phyloP scores from a whole-genome alignment of 2,113 vertebrate genomes.

The Perccottus glenii region DNA sequence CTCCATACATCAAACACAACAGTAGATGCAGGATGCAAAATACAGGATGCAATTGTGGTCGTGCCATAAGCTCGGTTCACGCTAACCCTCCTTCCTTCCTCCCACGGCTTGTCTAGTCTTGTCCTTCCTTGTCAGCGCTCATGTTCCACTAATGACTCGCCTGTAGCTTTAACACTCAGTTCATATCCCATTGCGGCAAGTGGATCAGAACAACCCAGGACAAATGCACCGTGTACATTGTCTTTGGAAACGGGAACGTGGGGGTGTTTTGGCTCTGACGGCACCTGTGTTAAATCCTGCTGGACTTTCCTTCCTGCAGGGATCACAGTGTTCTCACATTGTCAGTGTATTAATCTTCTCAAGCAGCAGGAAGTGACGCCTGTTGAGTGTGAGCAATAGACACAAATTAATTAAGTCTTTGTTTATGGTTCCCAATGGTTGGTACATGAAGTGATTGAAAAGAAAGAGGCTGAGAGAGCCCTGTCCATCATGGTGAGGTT shows the following conservation, averaged over 20 bases:
- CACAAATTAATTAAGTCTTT: conserved; percentile 42
- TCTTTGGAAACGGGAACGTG: neutral
- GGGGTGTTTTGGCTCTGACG: neutral
- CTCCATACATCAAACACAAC: conserved; percentile 19
- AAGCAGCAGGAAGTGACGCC: conserved; percentile 25
- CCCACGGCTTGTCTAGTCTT: conserved; percentile 50
- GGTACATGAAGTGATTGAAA: neutral
- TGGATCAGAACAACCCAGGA: conserved; percentile 14
- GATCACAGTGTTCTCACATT: conserved; percentile 32
- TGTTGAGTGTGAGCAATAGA: conserved; percentile 25
- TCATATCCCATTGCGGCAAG: conserved; percentile 21
- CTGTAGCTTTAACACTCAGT: conserved; percentile 26
- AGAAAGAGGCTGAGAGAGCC: neutral
- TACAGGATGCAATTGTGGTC: conserved; percentile 27
- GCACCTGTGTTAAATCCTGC: conserved; percentile 17
- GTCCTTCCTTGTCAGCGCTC: conserved; percentile 60
- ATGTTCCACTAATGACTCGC: conserved; percentile 32
- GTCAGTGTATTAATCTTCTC: conserved; percentile 36
- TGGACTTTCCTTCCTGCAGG: conserved; percentile 3
- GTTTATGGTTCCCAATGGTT: neutral
- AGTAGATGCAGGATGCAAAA: conserved; percentile 43
- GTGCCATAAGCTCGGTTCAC: conserved; percentile 38
- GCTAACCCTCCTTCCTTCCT: conserved; percentile 29
- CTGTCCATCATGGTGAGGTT: neutral
- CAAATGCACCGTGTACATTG: neutral